These are phyloP conservation scores for Lottia gigantea DNA, from an alignment of 2,888 invertebrate genomes.

Conservation along the genomic window DNA sequence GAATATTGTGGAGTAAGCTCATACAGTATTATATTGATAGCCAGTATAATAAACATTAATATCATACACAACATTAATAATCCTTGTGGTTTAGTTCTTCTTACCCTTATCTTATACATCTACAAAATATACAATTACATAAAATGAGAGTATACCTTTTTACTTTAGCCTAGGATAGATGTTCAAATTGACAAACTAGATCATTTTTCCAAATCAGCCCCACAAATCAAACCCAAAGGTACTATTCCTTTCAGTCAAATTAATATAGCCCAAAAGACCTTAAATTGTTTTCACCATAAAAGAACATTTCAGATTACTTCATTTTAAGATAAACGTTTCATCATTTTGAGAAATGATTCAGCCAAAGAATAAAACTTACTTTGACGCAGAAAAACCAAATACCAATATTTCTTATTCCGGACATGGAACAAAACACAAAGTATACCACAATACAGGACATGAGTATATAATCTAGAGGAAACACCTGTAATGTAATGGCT, in stretches of 20 bases:
- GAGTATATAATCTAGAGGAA: conserved; percentile 69
- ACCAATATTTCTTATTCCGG: conserved; percentile 67
- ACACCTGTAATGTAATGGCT: conserved; percentile 64
- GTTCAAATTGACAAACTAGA: too few species aligned
- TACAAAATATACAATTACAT: conserved; percentile 27
- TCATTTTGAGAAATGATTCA: too few species aligned
- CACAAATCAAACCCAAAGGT: too few species aligned
- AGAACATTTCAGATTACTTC: too few species aligned
- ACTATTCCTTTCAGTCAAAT: too few species aligned
- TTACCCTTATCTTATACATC: conserved; percentile 68
- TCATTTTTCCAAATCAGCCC: too few species aligned
- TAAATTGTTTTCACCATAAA: too few species aligned
- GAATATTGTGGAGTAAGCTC: conserved; percentile 69
- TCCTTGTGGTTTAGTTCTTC: conserved; percentile 67
- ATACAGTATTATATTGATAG: conserved; percentile 68
- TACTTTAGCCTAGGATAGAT: too few species aligned
- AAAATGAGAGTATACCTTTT: too few species aligned
- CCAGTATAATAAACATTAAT: conserved; percentile 67
- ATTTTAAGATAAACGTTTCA: too few species aligned
- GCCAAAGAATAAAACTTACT: conserved; percentile 51
- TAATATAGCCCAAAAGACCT: too few species aligned
- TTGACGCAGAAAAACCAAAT: conserved; percentile 68
- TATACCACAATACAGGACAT: conserved; percentile 64
- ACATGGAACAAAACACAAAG: conserved; percentile 67
- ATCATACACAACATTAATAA: conserved; percentile 67